Conservation (phyloP, 2,888 invertebrate genomes). For the Drosophila neonasuta region DNA sequence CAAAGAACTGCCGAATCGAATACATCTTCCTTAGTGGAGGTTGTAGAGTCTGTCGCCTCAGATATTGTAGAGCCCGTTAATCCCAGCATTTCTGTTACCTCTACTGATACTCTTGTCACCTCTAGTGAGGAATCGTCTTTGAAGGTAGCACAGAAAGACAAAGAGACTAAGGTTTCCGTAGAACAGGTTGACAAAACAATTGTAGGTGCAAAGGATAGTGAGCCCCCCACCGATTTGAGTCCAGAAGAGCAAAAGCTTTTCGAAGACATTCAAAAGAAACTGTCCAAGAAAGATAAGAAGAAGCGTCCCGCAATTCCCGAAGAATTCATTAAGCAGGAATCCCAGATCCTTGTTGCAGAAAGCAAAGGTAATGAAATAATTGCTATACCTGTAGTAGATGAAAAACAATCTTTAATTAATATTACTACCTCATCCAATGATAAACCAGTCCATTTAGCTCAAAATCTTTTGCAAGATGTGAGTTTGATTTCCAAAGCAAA, state of each 20-base stretch:
- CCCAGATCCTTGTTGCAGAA: constrained; percentile 46
- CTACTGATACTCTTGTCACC: not conserved
- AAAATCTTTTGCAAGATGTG: constrained; percentile 46
- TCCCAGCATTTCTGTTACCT: constrained; percentile 1
- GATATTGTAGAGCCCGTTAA: constrained; percentile 16
- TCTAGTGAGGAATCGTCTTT: constrained; percentile 7
- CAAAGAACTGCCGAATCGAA: constrained; percentile 52
- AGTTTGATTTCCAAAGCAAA: constrained; percentile 45
- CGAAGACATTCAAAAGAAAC: constrained; percentile 80
- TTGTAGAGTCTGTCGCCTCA: constrained; percentile 31
- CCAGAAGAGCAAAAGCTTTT: constrained; percentile 80
- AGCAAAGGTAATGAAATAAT: constrained; percentile 40
- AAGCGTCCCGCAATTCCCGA: constrained; percentile 81
- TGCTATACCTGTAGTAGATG: constrained; percentile 20
- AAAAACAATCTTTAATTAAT: constrained; percentile 41
- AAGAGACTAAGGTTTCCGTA: constrained; percentile 6
- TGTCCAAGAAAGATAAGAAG: constrained; percentile 81
- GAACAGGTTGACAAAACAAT: constrained; percentile 31
- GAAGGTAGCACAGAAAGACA: constrained; percentile 2
- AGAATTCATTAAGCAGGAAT: constrained; percentile 76
- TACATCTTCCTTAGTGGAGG: constrained; percentile 41
- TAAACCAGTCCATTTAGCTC: constrained; percentile 28
- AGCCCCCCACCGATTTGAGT: constrained; percentile 68
- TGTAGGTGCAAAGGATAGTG: constrained; percentile 21
- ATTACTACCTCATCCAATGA: constrained; percentile 24